Base-by-base conservation (phyloP, 2,797 vertebrate species). In the Erpetoichthys calabaricus region DNA sequence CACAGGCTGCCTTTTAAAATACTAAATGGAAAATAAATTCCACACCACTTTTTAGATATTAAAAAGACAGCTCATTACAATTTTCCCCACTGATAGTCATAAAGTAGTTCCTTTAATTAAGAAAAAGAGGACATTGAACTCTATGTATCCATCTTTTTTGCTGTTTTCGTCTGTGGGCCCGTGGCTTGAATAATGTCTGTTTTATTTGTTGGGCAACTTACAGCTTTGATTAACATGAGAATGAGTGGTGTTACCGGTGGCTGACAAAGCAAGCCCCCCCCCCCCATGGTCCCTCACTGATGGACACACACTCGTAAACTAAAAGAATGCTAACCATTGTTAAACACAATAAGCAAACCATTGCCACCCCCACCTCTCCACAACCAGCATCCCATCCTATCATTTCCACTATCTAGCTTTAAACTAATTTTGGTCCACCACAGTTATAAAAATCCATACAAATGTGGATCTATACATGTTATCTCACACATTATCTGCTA, bases 221-320 rank as follows among this genome's bases (percentile, higher is more conserved):
- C 84, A 88, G 89, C 87, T 86, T 88, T 84, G 83, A 95, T 95
- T 95, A 93, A 87, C 91, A 95, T 94, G 89, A 94, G 88, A 95
- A 95, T 92, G 83, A 82, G 5, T 10, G 49, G 75, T 77, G 84
- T 85, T 85, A 64, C 83, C 87, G 80, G 84, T 87, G 90, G 88
- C 90, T 91, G 87, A 93, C 91, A 93, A 94, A 92, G 89, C 90
- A 84, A 70, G 74, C 75, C 72, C 70, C 80, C 78, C 80, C 78
- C 76, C 77, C 76, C 63, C 63, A 80, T 84, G 73, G 77, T 85
- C 87, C 89, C 87, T 84, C 87, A 86, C 83, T 85, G 89, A 93
- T 89, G 89, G 90, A 93, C 91, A 92, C 91, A 92, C 90, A 90
- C 80, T 80, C 83, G 89, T 92, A 93, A 91, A 93, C 88, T 89